These are phyloP conservation scores for Narcine bancroftii DNA, from an alignment of 2,113 vertebrate genomes.

Conservation along the genomic window DNA sequence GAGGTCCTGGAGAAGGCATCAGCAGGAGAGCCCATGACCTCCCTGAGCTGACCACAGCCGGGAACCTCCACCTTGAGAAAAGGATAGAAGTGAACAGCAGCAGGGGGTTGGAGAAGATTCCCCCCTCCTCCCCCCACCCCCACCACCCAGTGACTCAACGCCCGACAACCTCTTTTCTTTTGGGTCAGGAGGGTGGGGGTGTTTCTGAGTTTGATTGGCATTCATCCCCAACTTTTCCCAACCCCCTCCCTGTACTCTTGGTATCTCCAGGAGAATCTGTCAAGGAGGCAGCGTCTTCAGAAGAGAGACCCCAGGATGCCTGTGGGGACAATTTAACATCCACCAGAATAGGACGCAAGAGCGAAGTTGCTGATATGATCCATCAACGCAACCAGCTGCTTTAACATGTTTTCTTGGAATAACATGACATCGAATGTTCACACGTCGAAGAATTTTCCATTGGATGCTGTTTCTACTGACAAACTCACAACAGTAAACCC, in stretches of 20 bases:
- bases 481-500: background rate
- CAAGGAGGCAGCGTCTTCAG: background rate
- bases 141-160: background rate
- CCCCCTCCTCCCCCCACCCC: background rate
- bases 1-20: slow-evolving; percentile 55
- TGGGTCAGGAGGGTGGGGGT: background rate
- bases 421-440: too few species aligned
- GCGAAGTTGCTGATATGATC: background rate
- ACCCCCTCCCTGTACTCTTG: background rate
- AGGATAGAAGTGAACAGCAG: background rate
- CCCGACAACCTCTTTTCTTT: background rate
- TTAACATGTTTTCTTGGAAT: background rate
- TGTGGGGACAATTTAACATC: too few species aligned
- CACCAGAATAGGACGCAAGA: too few species aligned
- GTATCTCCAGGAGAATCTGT: too few species aligned
- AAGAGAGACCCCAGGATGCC: background rate
- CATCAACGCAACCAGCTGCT: background rate
- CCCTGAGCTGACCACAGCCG: background rate
- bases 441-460: too few species aligned
- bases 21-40: slow-evolving; percentile 43
- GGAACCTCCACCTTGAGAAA: background rate
- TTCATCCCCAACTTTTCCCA: background rate
- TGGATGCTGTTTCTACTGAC: too few species aligned
- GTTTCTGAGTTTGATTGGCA: background rate
- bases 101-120: background rate